A percentile compares a stretch with the other conserved stretches of the same genome.
Conservation (phyloP, 2,888 invertebrate species). For the Coleophora deauratella region DNA sequence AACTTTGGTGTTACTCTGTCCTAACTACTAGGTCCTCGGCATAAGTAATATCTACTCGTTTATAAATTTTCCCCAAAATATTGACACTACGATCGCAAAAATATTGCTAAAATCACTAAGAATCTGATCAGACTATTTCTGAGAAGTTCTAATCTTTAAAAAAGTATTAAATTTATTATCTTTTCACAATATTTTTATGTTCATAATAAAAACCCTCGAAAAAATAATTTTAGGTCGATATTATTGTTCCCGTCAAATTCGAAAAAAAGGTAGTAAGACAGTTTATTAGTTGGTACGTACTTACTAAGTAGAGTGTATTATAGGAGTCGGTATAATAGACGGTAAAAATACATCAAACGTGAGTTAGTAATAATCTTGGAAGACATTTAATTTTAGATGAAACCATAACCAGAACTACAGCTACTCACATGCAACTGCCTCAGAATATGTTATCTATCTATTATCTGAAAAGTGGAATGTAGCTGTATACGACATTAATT, state of each 20-base stretch:
- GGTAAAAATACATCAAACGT: conserved; percentile 20
- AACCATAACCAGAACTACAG: conserved; percentile 20
- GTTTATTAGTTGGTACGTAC: background rate
- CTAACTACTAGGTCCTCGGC: conserved; percentile 62
- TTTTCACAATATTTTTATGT: conserved; percentile 9
- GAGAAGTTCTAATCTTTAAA: conserved; percentile 23
- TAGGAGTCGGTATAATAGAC: background rate
- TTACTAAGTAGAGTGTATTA: background rate
- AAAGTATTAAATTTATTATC: conserved; percentile 19
- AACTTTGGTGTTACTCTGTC: conserved; percentile 63
- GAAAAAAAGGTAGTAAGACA: conserved; percentile 22
- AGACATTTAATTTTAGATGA: conserved; percentile 51
- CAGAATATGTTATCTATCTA: too few species aligned
- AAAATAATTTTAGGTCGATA: conserved; percentile 54
- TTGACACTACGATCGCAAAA: conserved; percentile 60
- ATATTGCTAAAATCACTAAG: conserved; percentile 58
- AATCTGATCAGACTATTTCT: conserved; percentile 45
- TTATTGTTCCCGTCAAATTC: conserved; percentile 56
- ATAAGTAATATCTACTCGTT: conserved; percentile 40
- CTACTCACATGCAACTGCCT: too few species aligned
- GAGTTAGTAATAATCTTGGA: conserved; percentile 55
- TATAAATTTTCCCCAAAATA: conserved; percentile 64
- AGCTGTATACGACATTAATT: conserved; percentile 12
- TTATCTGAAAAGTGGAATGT: conserved; percentile 41
- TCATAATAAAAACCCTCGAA: conserved; percentile 37